Evolutionary conservation across 2,888 invertebrate genomes (phyloP).

Genomic region (Tipula unca): DNA sequence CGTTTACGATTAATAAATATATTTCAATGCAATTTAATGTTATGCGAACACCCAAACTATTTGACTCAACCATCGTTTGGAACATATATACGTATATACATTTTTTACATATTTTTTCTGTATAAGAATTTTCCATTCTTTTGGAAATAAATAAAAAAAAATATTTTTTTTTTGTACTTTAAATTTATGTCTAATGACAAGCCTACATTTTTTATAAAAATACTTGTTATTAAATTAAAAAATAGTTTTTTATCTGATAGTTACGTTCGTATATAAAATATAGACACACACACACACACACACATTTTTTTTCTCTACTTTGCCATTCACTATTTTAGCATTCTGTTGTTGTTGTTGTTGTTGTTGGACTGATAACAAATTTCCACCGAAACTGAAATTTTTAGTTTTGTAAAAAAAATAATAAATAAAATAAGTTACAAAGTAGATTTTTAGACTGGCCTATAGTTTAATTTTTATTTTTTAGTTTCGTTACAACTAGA

Average conservation of each 20-base stretch:
- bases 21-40: neutral
- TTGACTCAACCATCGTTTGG: neutral
- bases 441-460: neutral
- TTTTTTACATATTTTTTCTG: neutral
- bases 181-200: neutral
- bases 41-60: neutral
- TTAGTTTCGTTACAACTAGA: neutral
- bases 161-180: neutral
- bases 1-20: neutral
- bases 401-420: neutral
- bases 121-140: neutral
- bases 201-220: neutral
- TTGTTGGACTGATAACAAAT: neutral
- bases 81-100: neutral
- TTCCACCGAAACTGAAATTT: neutral
- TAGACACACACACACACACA: neutral
- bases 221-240: slow-evolving; percentile 8
- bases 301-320: neutral
- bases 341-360: neutral
- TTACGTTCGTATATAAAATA: neutral
- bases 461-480: neutral
- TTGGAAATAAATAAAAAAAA: neutral
- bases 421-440: neutral
- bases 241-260: slow-evolving; percentile 9
- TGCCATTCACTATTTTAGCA: neutral